A percentile compares a stretch with the other conserved stretches of the same genome.
Evolutionary conservation across 2,888 invertebrate genomes (phyloP).

Genomic region (Dysmachus trigonus): DNA sequence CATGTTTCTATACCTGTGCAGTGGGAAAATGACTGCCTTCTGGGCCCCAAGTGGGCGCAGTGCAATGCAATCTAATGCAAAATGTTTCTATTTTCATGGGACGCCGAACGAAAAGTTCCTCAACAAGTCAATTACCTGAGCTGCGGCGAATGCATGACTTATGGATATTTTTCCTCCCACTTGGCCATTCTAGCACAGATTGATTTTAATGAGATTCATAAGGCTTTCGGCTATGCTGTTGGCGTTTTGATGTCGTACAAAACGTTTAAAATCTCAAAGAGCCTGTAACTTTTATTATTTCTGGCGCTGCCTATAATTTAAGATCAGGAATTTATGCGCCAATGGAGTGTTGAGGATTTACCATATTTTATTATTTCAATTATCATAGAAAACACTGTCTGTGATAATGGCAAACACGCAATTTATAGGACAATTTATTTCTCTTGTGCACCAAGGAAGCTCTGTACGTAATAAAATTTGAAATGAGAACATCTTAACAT

Average conservation of each 20-base stretch:
- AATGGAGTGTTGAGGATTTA: background rate
- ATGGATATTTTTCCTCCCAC: constrained; percentile 2
- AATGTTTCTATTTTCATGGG: constrained; percentile 3
- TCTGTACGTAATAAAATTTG: background rate
- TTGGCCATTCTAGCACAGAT: background rate
- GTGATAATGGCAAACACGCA: background rate
- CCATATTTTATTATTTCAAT: background rate
- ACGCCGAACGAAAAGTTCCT: background rate
- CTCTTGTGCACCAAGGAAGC: background rate
- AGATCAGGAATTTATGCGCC: background rate
- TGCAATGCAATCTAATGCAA: background rate
- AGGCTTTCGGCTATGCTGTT: background rate
- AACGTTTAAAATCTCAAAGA: background rate
- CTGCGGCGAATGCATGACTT: constrained; percentile 10
- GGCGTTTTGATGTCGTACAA: background rate
- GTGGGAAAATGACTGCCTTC: constrained; percentile 1
- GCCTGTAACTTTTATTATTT: background rate
- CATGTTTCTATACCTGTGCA: background rate
- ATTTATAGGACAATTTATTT: background rate
- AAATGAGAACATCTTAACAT: background rate
- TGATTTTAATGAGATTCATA: constrained; percentile 22
- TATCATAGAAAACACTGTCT: background rate
- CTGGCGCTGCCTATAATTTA: background rate
- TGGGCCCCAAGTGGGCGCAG: constrained; percentile 6
- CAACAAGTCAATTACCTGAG: constrained; percentile 19